These are phyloP conservation scores for Cassiopea andromeda DNA, from an alignment of 30 jellyfish, hydroid and myxozoan genomes.

Conservation along the genomic window DNA sequence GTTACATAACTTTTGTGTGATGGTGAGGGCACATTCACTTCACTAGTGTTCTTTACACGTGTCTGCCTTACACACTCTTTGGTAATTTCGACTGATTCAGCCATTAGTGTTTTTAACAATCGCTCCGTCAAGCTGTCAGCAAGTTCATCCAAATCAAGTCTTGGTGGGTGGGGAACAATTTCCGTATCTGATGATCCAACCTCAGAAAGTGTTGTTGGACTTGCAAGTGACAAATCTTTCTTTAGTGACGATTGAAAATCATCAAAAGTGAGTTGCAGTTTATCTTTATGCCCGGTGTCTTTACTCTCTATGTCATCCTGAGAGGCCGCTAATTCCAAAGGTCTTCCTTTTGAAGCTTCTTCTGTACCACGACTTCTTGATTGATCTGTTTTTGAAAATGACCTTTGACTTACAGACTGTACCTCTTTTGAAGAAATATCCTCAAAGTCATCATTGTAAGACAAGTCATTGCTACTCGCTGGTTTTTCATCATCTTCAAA, in stretches of 20 bases:
- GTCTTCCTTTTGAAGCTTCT: background rate
- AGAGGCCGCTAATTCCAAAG: background rate
- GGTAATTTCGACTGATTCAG: slow-evolving; percentile 53
- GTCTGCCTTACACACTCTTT: background rate
- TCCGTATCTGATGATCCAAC: slow-evolving; percentile 67
- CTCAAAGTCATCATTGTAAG: slow-evolving; percentile 59
- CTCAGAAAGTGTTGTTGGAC: slow-evolving; percentile 52
- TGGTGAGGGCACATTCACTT: background rate
- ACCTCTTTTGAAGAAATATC: slow-evolving; percentile 21
- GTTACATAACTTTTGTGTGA: background rate
- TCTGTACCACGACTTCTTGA: background rate
- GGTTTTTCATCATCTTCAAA: slow-evolving; percentile 26
- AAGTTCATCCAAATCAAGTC: slow-evolving; percentile 63
- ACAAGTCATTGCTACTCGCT: slow-evolving; percentile 18
- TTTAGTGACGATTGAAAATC: background rate
- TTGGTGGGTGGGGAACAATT: slow-evolving; percentile 63
- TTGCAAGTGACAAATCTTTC: slow-evolving; percentile 1
- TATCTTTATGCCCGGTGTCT: background rate
- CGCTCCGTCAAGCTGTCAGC: slow-evolving; percentile 90
- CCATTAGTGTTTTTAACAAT: slow-evolving; percentile 61
- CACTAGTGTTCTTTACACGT: background rate
- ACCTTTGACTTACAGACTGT: background rate
- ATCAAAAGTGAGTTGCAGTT: background rate
- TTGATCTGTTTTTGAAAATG: background rate
- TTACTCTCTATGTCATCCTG: background rate